Evolutionary conservation across 2,888 invertebrate species (phyloP).

Genomic region (Graphium colonna): DNA sequence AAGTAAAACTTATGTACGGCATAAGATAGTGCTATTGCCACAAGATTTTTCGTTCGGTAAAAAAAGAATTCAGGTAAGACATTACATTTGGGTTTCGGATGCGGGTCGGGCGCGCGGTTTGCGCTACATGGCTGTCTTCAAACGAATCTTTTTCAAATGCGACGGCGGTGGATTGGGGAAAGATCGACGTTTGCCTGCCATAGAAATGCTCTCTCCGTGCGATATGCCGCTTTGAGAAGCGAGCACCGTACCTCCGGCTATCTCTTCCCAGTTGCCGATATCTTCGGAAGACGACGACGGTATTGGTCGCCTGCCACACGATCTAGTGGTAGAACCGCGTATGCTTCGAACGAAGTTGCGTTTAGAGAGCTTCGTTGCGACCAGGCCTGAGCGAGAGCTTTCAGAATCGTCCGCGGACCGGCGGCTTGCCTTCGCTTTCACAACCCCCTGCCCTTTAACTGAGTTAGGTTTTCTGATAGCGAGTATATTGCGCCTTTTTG

Average conservation of each 20-base stretch:
- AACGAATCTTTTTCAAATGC: constrained; percentile 67
- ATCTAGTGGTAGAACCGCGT: too few species aligned
- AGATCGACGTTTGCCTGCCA: constrained; percentile 49
- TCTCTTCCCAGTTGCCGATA: constrained; percentile 51
- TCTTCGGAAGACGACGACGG: constrained; percentile 58
- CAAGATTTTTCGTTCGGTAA: too few species aligned
- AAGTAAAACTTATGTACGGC: too few species aligned
- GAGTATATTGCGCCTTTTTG: constrained; percentile 63
- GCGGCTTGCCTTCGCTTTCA: constrained; percentile 50
- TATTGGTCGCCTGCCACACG: constrained; percentile 46
- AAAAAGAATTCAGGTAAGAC: too few species aligned
- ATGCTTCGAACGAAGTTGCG: constrained; percentile 48
- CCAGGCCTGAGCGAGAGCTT: constrained; percentile 43
- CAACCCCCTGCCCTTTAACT: constrained; percentile 54
- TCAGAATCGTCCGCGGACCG: constrained; percentile 61
- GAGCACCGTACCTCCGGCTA: constrained; percentile 46
- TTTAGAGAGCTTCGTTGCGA: constrained; percentile 52
- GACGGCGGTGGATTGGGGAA: constrained; percentile 52
- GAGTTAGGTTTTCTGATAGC: constrained; percentile 66
- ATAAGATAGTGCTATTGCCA: too few species aligned
- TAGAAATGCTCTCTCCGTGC: constrained; percentile 28
- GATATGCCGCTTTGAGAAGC: constrained; percentile 25
- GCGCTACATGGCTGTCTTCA: constrained; percentile 65
- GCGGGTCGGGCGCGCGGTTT: constrained; percentile 46
- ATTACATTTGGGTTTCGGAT: constrained; percentile 15